A percentile compares a stretch with the other conserved stretches of the same genome.
Conservation (phyloP, 2,888 invertebrate genomes). For the Drosophila pseudotalamancana region DNA sequence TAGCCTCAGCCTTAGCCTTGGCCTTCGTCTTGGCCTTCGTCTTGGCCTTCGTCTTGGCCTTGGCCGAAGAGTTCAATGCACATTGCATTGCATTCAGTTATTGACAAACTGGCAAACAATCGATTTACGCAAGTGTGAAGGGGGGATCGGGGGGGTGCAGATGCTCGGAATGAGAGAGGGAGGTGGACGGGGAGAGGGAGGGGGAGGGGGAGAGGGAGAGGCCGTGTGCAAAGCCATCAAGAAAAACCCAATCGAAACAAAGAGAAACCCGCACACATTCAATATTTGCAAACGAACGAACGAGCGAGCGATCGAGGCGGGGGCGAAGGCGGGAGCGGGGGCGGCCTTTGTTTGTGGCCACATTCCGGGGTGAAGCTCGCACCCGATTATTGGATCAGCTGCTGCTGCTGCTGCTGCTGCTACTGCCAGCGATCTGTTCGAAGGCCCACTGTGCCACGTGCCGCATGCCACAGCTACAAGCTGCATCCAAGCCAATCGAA, state of each 20-base stretch:
- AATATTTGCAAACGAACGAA: slow-evolving; percentile 42
- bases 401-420: no score
- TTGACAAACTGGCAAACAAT: slow-evolving; percentile 40
- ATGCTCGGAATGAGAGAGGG: no score
- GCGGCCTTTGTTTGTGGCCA: slow-evolving; percentile 45
- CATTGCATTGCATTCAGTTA: slow-evolving; percentile 40
- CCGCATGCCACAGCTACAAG: no score
- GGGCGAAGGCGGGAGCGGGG: background rate
- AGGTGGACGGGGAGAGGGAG: slow-evolving; percentile 12
- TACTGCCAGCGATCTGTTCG: slow-evolving; percentile 4
- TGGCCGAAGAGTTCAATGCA: slow-evolving; percentile 42
- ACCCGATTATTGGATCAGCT: slow-evolving; percentile 48
- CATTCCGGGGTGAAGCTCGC: slow-evolving; percentile 33
- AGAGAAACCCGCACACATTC: slow-evolving; percentile 28
- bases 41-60: slow-evolving; percentile 28
- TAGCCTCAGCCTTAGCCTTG: background rate
- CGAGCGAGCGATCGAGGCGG: background rate
- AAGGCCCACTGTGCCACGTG: slow-evolving; percentile 28
- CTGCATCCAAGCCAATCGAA: slow-evolving; percentile 9
- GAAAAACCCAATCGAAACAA: slow-evolving; percentile 27
- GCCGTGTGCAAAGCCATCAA: slow-evolving; percentile 36
- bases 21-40: background rate
- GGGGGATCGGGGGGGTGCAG: no score
- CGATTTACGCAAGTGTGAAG: slow-evolving; percentile 47
- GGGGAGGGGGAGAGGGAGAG: slow-evolving; percentile 5